Evolutionary conservation across 2,113 vertebrate genomes (phyloP).

Genomic region (Pteronura brasiliensis): DNA sequence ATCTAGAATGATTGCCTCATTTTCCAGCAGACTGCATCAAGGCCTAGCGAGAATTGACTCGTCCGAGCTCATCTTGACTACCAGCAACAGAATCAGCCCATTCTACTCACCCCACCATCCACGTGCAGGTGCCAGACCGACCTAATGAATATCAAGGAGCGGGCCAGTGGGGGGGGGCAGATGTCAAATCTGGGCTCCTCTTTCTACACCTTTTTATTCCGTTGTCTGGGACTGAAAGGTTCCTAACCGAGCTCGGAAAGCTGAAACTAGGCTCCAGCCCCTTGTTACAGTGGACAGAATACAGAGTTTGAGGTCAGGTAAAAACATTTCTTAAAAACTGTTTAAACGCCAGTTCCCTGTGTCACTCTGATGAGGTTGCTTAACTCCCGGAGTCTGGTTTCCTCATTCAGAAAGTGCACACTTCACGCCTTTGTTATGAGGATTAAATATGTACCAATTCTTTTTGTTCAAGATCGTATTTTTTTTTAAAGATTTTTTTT

Average conservation of each 20-base stretch:
- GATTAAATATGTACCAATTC: not conserved
- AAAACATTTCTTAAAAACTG: not conserved
- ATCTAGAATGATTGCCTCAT: not conserved
- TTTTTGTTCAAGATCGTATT: not conserved
- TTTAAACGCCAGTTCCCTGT: slow-evolving; percentile 6
- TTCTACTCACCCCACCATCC: not conserved
- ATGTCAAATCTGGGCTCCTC: not conserved
- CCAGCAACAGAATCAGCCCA: not conserved
- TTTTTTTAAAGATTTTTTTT: not conserved
- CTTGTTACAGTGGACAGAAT: not conserved
- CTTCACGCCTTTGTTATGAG: not conserved
- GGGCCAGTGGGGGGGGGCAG: not conserved
- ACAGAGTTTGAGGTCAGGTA: not conserved
- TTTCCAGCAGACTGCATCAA: not conserved
- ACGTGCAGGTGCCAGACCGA: accelerated
- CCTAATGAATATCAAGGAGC: not conserved
- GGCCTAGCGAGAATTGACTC: not conserved
- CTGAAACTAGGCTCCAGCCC: not conserved
- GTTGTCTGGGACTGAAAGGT: not conserved
- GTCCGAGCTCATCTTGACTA: not conserved
- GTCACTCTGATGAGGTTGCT: slow-evolving; percentile 42
- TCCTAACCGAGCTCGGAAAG: not conserved
- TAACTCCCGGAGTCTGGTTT: slow-evolving; percentile 49
- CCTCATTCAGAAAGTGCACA: not conserved
- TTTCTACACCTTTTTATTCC: not conserved